These are phyloP conservation scores for Thermophis baileyi DNA, from an alignment of 2,113 vertebrate species.

Conservation along the genomic window DNA sequence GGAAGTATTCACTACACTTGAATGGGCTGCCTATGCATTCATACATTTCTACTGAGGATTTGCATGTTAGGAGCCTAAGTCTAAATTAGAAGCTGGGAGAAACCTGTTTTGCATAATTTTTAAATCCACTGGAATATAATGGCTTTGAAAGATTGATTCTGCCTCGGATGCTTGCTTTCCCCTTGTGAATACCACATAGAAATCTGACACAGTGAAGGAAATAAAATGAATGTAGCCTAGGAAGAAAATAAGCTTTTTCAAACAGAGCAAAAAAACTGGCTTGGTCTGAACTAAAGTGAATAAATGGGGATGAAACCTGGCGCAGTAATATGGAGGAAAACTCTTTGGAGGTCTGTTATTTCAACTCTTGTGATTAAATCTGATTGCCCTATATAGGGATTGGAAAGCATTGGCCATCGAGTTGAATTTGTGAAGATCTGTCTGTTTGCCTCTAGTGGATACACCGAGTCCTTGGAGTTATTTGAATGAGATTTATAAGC, in stretches of 20 bases:
- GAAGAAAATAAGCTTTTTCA: slow-evolving; percentile 1
- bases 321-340: background rate
- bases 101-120: background rate
- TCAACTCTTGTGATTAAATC: background rate
- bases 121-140: slow-evolving; percentile 1
- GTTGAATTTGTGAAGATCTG: background rate
- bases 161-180: background rate
- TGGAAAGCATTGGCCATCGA: background rate
- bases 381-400: background rate
- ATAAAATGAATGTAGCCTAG: background rate
- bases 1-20: slow-evolving; percentile 18
- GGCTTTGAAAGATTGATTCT: slow-evolving; percentile 24
- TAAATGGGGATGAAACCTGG: background rate
- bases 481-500: background rate
- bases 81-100: slow-evolving; percentile 22
- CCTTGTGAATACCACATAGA: slow-evolving; percentile 1
- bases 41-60: slow-evolving; percentile 7
- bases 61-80: background rate
- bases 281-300: background rate
- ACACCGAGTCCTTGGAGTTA: background rate
- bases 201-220: slow-evolving; percentile 2
- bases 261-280: background rate
- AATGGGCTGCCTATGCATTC: slow-evolving; percentile 5
- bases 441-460: background rate
- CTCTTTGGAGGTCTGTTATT: background rate